Conservation (phyloP, 2,113 vertebrate species). For the Scomber japonicus region DNA sequence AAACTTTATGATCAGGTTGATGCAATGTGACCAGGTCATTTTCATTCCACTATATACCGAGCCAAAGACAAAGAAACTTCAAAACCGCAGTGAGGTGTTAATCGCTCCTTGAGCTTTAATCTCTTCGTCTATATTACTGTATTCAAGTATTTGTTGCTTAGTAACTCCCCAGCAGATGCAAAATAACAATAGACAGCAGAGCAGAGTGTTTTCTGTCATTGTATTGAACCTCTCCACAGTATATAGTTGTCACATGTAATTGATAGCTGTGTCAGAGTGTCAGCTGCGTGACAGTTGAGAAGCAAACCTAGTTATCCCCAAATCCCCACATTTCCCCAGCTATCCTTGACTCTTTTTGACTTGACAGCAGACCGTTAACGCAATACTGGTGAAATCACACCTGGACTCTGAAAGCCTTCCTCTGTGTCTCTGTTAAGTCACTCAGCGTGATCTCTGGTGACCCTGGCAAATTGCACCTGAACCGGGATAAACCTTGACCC, state of each 20-base stretch:
- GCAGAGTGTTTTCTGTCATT: too few species aligned
- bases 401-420: conserved; percentile 60
- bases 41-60: background rate
- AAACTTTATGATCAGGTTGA: conserved; percentile 1
- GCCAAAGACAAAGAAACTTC: background rate
- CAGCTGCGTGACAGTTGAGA: conserved; percentile 36
- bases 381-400: conserved; percentile 57
- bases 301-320: conserved; percentile 21
- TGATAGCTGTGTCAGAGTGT: background rate
- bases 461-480: conserved; percentile 77
- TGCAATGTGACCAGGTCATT: background rate
- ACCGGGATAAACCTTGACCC: conserved; percentile 81
- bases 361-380: conserved; percentile 50
- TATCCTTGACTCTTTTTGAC: conserved; percentile 40
- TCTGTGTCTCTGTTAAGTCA: conserved; percentile 64
- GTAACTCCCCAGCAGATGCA: background rate
- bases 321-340: conserved; percentile 14
- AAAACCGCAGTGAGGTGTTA: background rate
- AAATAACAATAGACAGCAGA: too few species aligned
- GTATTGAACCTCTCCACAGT: too few species aligned
- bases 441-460: conserved; percentile 62
- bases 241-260: too few species aligned
- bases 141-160: background rate
- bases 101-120: background rate
- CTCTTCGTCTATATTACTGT: too few species aligned